phyloP scores from a whole-genome alignment of 92 coral and sea anemone species.

The Anthopleura xanthogrammica region DNA sequence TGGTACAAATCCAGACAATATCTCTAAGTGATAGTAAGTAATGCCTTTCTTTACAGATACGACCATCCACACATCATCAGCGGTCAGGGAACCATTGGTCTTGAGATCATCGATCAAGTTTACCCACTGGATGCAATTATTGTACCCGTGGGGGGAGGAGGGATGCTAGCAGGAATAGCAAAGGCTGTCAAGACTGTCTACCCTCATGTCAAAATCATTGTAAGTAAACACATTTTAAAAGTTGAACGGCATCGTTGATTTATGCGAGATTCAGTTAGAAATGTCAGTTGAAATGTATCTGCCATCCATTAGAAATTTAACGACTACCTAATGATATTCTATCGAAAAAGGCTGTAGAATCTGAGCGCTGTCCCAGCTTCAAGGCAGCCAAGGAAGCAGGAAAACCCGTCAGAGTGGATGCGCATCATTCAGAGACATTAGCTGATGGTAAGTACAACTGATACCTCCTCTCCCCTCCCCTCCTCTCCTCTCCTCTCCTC shows the following conservation, averaged over 20 bases:
- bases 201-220: slow-evolving; percentile 71
- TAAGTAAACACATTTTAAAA: slow-evolving; percentile 32
- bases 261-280: too few relatives aligned
- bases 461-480: background rate
- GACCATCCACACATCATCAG: slow-evolving; percentile 84
- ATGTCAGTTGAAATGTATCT: background rate
- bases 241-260: background rate
- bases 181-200: slow-evolving; percentile 79
- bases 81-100: slow-evolving; percentile 87
- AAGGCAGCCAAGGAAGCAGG: slow-evolving; percentile 85
- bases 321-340: background rate
- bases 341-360: slow-evolving; percentile 71
- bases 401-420: slow-evolving; percentile 67
- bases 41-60: slow-evolving; percentile 33
- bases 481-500: background rate
- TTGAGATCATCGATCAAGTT: slow-evolving; percentile 85
- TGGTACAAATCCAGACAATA: too few relatives aligned
- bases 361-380: slow-evolving; percentile 84
- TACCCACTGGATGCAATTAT: slow-evolving; percentile 71
- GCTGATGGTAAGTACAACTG: slow-evolving; percentile 68
- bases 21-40: background rate
- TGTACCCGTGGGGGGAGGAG: slow-evolving; percentile 88
- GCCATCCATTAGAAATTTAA: background rate
- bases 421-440: slow-evolving; percentile 69
- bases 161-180: slow-evolving; percentile 81